Conservation (phyloP, 2,113 vertebrate species). For the Pholis gunnellus region DNA sequence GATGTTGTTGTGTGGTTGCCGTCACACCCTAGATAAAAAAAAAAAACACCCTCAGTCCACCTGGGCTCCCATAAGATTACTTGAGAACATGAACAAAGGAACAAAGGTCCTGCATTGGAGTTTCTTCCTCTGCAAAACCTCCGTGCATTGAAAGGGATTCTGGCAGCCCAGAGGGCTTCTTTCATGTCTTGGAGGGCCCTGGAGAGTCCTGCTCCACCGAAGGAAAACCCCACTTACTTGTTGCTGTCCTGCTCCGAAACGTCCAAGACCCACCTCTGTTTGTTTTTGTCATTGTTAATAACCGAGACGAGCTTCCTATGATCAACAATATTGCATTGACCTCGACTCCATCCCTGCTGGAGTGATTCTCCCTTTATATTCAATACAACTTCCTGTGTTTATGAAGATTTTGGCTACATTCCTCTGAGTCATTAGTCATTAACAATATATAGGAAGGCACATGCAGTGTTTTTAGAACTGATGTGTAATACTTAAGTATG, state of each 20-base stretch:
- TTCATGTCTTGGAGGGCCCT: slow-evolving; percentile 72
- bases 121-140: slow-evolving; percentile 68
- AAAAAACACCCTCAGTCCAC: slow-evolving; percentile 51
- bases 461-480: slow-evolving; percentile 40
- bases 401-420: slow-evolving; percentile 64
- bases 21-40: slow-evolving; percentile 55
- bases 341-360: slow-evolving; percentile 65
- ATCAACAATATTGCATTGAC: slow-evolving; percentile 87
- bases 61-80: slow-evolving; percentile 63
- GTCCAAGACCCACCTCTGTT: slow-evolving; percentile 75
- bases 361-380: slow-evolving; percentile 76
- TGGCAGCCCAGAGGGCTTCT: slow-evolving; percentile 74
- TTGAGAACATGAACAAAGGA: slow-evolving; percentile 78
- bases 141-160: slow-evolving; percentile 75
- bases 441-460: slow-evolving; percentile 76
- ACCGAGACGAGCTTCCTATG: slow-evolving; percentile 80
- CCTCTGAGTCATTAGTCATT: slow-evolving; percentile 67
- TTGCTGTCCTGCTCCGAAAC: slow-evolving; percentile 67
- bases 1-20: slow-evolving; percentile 41
- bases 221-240: slow-evolving; percentile 79
- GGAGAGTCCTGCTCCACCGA: slow-evolving; percentile 39
- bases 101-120: slow-evolving; percentile 70
- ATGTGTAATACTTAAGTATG: slow-evolving; percentile 67
- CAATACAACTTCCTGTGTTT: slow-evolving; percentile 83
- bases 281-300: slow-evolving; percentile 83